Evolutionary conservation across 2,888 invertebrate species (phyloP), one percentile per base, ranked within the genome.

Genomic region (Polyommatus icarus): DNA sequence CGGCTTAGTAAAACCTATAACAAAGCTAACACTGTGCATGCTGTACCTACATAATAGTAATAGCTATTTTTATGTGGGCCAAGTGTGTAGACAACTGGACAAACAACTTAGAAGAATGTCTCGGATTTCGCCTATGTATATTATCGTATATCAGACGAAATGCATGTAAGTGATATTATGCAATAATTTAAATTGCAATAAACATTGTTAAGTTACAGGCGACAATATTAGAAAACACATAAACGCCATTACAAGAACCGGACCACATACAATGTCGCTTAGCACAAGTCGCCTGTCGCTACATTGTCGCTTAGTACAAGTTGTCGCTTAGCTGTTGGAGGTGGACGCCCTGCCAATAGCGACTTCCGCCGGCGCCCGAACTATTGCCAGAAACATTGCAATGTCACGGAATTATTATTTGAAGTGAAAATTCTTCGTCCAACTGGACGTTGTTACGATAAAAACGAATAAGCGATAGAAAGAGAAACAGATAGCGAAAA

Each of bases 321-420:
- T 59, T 59, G 50, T 61, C 24, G 67, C 67, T 67, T 67, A 29
- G 24, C 20, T 84, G 82, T 77, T 79, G 79, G 85, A 89, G 91
- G 89, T 89, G 87, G 89, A 86, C 89, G 89, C 86, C 87, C 88
- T 84, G 86, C 85, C 87, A 86, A 88, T 89, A 86, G 82, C 81
- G 80, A 86, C 90, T 90, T 93, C 93, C 93, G 92, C 90, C 93
- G 93, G 92, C 92, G 91, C 87, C 90, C 88, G 85, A 85, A 85
- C 86, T 88, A 89, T 87, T 89, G 88, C 89, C 88, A 90, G 87
- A 87, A 88, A 88, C 90, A 88, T 87, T 90, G 29, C 67, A 67
- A 67, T 67, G 67, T 67, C 67, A 67, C 29, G 67, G 12, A 29
- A 67, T 67, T 12, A 29, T 67, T 29, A 54, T 67, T 67, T 32